Evolutionary conservation across 2,113 vertebrate species (phyloP).

Genomic region (Cyanoliseus patagonus): DNA sequence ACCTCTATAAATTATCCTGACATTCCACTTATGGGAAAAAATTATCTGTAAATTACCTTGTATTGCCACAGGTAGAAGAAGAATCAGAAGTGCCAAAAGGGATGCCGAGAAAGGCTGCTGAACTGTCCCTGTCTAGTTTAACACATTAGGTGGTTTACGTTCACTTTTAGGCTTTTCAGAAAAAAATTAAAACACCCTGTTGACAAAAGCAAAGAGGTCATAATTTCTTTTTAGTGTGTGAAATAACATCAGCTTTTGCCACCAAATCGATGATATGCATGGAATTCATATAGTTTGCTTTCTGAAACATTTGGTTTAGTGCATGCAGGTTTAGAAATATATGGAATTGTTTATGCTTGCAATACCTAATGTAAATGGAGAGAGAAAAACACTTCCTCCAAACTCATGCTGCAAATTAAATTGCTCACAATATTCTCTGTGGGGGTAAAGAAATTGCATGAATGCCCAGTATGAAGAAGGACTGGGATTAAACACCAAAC

Average conservation of each 20-base stretch:
- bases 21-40: conserved; percentile 52
- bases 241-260: background rate
- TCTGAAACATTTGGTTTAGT: background rate
- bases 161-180: background rate
- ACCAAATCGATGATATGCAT: rapidly evolving
- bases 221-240: background rate
- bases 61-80: background rate
- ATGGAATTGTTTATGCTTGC: background rate
- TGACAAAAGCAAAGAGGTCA: background rate
- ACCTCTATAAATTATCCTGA: conserved; percentile 60
- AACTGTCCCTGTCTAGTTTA: background rate
- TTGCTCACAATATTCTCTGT: background rate
- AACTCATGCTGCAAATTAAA: background rate
- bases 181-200: background rate
- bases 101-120: background rate
- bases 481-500: background rate
- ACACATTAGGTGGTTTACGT: background rate
- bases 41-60: conserved; percentile 51
- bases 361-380: background rate
- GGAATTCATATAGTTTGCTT: background rate
- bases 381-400: background rate
- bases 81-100: conserved; percentile 13
- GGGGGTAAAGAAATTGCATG: background rate
- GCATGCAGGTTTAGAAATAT: background rate
- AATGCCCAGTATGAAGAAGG: background rate